These are phyloP conservation scores for Phalacrocorax carbo DNA, from an alignment of 2,113 vertebrate genomes.

Conservation along the genomic window DNA sequence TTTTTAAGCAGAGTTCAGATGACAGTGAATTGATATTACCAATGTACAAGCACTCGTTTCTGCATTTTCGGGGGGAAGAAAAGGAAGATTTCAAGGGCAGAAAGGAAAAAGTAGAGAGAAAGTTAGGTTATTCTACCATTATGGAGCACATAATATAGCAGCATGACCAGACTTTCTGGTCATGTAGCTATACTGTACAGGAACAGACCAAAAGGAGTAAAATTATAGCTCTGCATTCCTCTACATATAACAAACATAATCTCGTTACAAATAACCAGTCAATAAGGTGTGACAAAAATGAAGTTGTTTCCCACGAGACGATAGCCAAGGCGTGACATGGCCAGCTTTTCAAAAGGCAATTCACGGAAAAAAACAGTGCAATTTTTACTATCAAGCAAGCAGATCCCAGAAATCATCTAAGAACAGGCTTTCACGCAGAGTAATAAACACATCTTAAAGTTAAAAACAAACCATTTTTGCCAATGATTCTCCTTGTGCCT, in stretches of 20 bases:
- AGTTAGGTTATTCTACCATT: neutral
- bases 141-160: neutral
- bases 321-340: accelerated
- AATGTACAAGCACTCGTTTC: neutral
- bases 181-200: neutral
- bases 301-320: neutral
- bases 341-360: neutral
- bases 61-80: neutral
- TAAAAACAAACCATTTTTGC: neutral
- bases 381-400: neutral
- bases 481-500: neutral
- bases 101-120: neutral
- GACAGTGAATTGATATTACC: neutral
- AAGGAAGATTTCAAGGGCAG: neutral
- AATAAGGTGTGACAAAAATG: neutral
- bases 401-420: neutral
- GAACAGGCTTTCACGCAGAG: neutral
- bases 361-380: neutral
- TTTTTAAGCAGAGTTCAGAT: neutral
- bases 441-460: neutral
- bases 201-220: neutral
- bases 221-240: neutral
- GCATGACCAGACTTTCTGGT: neutral
- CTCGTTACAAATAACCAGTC: neutral
- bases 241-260: neutral